These are phyloP conservation scores for Hydrozoanthus tunicans DNA, from an alignment of 64 coral and sea anemone genomes.

Conservation along the genomic window DNA sequence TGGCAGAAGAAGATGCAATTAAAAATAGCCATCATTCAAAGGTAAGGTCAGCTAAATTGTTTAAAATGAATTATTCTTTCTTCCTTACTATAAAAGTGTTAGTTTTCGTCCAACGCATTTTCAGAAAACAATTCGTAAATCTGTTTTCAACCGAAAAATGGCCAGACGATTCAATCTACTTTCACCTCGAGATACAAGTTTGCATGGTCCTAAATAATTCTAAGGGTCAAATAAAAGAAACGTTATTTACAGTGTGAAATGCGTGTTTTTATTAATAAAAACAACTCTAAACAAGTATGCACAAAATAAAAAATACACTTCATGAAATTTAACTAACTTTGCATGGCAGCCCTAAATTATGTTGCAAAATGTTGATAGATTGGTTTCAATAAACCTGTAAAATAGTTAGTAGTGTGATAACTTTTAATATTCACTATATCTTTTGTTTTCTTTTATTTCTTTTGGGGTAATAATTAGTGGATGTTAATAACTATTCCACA, in stretches of 20 bases:
- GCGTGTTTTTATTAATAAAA: constrained; percentile 1
- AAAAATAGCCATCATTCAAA: constrained; percentile 24
- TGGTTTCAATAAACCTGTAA: constrained; percentile 23
- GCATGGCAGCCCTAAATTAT: background rate
- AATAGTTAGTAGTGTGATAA: constrained; percentile 23
- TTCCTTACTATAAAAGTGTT: constrained; percentile 25
- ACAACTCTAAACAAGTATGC: background rate
- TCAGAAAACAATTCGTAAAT: constrained; percentile 15
- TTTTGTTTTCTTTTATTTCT: constrained; percentile 4
- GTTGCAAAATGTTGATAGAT: background rate
- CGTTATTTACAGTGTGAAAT: constrained; percentile 28
- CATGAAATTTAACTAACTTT: constrained; percentile 6
- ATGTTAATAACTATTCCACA: constrained; percentile 1
- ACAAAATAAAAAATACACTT: constrained; percentile 3
- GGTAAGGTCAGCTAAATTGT: constrained; percentile 15
- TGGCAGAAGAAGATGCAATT: constrained; percentile 24
- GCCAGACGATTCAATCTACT: constrained; percentile 2
- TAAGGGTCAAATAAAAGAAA: constrained; percentile 12
- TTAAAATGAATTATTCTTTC: constrained; percentile 10
- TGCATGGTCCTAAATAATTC: constrained; percentile 24
- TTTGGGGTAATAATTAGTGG: constrained; percentile 8
- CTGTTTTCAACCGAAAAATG: constrained; percentile 16
- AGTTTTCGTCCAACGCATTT: constrained; percentile 13
- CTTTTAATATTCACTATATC: background rate
- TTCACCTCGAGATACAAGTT: constrained; percentile 14